These are phyloP conservation scores for Anolis sagrei DNA, from an alignment of 2,113 vertebrate species.

Conservation along the genomic window DNA sequence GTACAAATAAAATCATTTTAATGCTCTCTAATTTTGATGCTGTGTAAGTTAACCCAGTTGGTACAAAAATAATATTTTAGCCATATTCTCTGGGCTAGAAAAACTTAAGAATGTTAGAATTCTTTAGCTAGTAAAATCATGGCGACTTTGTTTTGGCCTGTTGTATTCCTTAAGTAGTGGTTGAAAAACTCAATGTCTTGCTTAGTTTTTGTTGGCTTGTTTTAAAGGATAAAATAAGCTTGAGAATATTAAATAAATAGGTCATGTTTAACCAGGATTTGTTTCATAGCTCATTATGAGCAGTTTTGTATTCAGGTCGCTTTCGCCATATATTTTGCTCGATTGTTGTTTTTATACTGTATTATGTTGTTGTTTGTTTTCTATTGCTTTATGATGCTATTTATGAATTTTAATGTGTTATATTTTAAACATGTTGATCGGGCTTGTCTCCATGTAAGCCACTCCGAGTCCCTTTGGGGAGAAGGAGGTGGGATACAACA, in stretches of 20 bases:
- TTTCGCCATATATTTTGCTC: neutral
- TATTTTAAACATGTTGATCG: too few relatives aligned
- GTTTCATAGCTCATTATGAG: neutral
- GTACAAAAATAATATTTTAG: neutral
- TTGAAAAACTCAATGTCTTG: too few relatives aligned
- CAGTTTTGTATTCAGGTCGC: neutral
- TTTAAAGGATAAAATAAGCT: neutral
- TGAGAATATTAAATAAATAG: neutral
- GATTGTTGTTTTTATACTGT: too few relatives aligned
- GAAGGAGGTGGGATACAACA: too few relatives aligned
- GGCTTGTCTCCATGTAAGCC: too few relatives aligned
- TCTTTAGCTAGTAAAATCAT: too few relatives aligned
- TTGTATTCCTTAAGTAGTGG: too few relatives aligned
- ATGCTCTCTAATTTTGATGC: neutral
- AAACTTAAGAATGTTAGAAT: neutral
- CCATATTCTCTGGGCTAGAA: neutral
- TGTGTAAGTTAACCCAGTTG: neutral
- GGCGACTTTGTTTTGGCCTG: too few relatives aligned
- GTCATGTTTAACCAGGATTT: neutral
- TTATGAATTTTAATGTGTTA: too few relatives aligned
- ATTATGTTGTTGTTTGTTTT: too few relatives aligned
- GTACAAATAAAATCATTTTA: neutral
- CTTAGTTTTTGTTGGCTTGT: neutral
- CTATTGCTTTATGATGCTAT: too few relatives aligned
- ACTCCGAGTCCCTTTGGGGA: too few relatives aligned